Evolutionary conservation across 2,888 invertebrate species (phyloP), one percentile per base, ranked within the genome.

Genomic region (Lamproptera curius): DNA sequence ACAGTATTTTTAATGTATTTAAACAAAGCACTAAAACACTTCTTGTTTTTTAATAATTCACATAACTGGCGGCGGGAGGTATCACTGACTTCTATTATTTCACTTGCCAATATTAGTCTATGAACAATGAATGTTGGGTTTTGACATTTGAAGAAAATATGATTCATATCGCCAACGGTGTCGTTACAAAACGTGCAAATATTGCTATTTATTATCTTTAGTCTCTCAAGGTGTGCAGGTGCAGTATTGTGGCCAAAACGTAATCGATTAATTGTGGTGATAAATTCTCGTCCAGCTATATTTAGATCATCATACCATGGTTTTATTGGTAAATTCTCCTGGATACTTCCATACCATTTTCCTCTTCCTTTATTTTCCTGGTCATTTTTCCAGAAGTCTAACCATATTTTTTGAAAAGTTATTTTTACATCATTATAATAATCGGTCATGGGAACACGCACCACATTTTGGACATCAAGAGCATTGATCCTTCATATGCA

Each of bases 321-420:
- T 23, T 15, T 39, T 39, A 10, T 9, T 16, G 46, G 39, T 46
- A 39, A 46, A 23, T 31, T 17, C 36, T 31, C 13, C 20, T 46
- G 46, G 33, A 39, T 31, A 1, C 10, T 20, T 46, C 17, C 39
- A 40, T 46, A 46, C 23, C 46, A 46, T 41, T 44, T 44, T 40
- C 46, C 46, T 35, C 36, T 46, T 1, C 5, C n/a, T 14, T 35
- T 6, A 8, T 35, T 8, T 16, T 35, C 35, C 16, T 35, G 2
- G 20, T 5, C 4, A 20, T 5, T 20, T 10, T 15, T 35, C 16
- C 35, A 35, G 1, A 35, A 15, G 5, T 35, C 15, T 15, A 4
- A 9, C 15, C 8, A 35, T 15, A 35, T 6, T 10, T 3, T 14
- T 8, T n/a, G n/a, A 31, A n/a, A 31, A 6, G 2, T 31, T 4